A percentile compares a stretch with the other conserved stretches of the same genome.
phyloP scores from a whole-genome alignment of 2,797 vertebrate species.

The Salmo trutta region DNA sequence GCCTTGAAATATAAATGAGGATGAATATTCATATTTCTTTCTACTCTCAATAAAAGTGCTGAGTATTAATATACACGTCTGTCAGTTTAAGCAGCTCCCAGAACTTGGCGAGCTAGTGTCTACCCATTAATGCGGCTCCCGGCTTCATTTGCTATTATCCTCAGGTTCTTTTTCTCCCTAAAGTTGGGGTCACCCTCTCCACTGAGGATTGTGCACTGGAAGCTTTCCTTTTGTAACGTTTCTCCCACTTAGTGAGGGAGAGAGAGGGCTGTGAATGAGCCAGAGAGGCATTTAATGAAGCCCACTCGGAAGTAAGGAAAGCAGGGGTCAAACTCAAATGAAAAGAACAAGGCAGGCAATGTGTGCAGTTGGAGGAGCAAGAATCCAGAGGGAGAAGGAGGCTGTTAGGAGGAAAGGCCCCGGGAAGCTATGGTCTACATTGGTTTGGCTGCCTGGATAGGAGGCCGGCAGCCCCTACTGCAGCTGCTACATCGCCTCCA shows the following conservation, averaged over 20 bases:
- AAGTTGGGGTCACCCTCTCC: constrained; percentile 81
- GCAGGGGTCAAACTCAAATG: constrained; percentile 78
- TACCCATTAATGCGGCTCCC: constrained; percentile 86
- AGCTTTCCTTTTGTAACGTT: constrained; percentile 77
- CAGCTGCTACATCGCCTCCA: constrained; percentile 31
- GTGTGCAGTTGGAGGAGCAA: constrained; percentile 65
- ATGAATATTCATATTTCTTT: constrained; percentile 99
- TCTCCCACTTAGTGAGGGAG: constrained; percentile 72
- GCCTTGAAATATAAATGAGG: constrained; percentile 99
- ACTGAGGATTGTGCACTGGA: constrained; percentile 76
- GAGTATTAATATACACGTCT: constrained; percentile 99
- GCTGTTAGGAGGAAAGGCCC: constrained; percentile 46
- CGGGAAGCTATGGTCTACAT: constrained; percentile 53
- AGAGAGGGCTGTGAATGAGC: constrained; percentile 59
- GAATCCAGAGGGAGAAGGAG: constrained; percentile 62
- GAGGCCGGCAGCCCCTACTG: constrained; percentile 42
- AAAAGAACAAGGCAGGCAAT: constrained; percentile 68
- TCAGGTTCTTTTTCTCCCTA: constrained; percentile 77
- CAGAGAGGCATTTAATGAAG: constrained; percentile 82
- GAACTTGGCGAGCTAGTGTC: constrained; percentile 78
- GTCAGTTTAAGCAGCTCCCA: constrained; percentile 82
- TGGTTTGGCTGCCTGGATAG: constrained; percentile 56
- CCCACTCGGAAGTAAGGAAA: constrained; percentile 78
- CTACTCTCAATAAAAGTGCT: constrained; percentile 79
- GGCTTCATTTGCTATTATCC: constrained; percentile 93